phyloP scores from a whole-genome alignment of 2,113 vertebrate species.

The Heliornis fulica region DNA sequence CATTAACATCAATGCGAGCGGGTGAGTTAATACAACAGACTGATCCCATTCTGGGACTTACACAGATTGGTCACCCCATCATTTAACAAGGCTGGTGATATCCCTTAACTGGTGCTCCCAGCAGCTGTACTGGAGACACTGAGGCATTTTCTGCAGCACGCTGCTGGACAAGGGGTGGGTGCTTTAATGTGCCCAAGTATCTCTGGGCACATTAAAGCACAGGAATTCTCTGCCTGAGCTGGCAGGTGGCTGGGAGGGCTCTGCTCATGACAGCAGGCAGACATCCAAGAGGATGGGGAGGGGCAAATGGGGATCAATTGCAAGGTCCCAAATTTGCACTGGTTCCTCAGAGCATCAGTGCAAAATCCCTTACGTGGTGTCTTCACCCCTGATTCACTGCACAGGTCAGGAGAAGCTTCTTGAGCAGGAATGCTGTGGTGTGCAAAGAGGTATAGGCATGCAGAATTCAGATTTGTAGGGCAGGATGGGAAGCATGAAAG shows the following conservation, averaged over 20 bases:
- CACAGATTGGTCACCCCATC: neutral
- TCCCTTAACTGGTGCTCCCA: neutral
- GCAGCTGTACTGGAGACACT: neutral
- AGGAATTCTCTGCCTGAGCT: conserved; percentile 5
- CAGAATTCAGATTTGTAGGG: neutral
- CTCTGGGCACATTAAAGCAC: neutral
- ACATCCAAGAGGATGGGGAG: neutral
- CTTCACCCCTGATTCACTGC: neutral
- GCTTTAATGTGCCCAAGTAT: too few relatives aligned
- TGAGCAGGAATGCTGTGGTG: neutral
- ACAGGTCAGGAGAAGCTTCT: neutral
- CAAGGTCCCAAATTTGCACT: neutral
- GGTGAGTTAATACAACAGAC: neutral
- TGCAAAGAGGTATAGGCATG: neutral
- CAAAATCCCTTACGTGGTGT: rapidly evolving
- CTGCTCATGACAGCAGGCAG: neutral
- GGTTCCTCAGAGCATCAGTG: neutral
- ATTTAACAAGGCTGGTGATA: conserved; percentile 34
- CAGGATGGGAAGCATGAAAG: neutral
- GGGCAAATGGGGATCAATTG: neutral
- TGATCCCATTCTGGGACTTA: neutral
- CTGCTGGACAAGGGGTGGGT: neutral
- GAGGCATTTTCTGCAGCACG: neutral
- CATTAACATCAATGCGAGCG: conserved; percentile 26
- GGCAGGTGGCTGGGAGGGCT: conserved; percentile 35